Conservation (phyloP, 2,113 vertebrate species). For the Pseudois nayaur region DNA sequence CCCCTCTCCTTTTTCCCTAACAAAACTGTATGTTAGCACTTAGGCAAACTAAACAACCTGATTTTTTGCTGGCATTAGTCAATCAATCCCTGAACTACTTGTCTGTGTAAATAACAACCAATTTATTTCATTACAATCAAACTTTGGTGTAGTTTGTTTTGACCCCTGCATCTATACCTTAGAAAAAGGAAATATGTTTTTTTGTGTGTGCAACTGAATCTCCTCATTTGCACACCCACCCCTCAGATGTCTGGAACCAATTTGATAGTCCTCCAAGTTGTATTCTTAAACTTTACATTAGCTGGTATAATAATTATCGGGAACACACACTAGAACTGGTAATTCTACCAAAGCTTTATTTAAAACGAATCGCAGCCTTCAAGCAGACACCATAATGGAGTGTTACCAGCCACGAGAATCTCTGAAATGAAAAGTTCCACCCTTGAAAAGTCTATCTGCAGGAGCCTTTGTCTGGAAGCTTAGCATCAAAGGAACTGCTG, state of each 20-base stretch:
- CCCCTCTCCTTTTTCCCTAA: not conserved
- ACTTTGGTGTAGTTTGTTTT: not conserved
- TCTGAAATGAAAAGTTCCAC: not conserved
- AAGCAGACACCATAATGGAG: not conserved
- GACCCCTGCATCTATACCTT: not conserved
- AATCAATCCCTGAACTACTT: not conserved
- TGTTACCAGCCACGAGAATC: not conserved
- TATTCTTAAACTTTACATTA: not conserved
- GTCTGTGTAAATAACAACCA: not conserved
- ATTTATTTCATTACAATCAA: not conserved
- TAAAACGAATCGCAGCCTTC: not conserved
- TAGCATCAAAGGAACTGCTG: not conserved
- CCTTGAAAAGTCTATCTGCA: not conserved
- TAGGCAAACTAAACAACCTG: not conserved
- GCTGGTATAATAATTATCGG: not conserved
- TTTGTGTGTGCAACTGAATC: not conserved
- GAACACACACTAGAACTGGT: not conserved
- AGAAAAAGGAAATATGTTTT: not conserved
- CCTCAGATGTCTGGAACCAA: not conserved
- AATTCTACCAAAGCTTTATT: not conserved
- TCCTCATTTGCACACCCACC: not conserved
- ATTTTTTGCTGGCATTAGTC: not conserved
- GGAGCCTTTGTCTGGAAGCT: not conserved
- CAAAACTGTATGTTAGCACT: not conserved
- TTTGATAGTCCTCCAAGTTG: not conserved